Conservation (phyloP, 2,888 invertebrate species). For the Hypsopygia costalis region DNA sequence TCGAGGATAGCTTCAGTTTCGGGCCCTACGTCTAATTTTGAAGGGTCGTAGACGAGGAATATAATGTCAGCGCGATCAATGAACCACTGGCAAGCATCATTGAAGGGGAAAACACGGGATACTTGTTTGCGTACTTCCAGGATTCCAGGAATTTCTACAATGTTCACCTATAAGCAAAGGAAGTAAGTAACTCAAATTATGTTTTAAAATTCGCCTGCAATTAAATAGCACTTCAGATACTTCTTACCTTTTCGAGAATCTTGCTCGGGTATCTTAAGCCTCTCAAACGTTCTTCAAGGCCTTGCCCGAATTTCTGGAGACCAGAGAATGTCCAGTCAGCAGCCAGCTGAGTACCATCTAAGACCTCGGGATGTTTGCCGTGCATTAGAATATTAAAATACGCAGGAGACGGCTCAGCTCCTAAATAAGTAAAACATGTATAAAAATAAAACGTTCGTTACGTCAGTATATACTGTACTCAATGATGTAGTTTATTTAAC, state of each 20-base stretch:
- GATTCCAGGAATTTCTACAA: constrained; percentile 98
- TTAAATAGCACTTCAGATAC: constrained; percentile 13
- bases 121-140: constrained; percentile 96
- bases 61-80: constrained; percentile 97
- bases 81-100: constrained; percentile 98
- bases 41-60: constrained; percentile 96
- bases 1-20: constrained; percentile 97
- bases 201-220: background rate
- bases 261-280: constrained; percentile 91
- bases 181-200: background rate
- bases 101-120: constrained; percentile 95
- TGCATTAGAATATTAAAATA: constrained; percentile 95
- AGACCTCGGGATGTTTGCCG: constrained; percentile 90
- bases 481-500: too few relatives aligned
- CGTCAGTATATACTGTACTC: too few relatives aligned
- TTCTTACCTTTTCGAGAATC: constrained; percentile 90
- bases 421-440: constrained; percentile 59
- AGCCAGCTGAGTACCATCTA: constrained; percentile 96
- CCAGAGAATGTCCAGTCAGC: constrained; percentile 97
- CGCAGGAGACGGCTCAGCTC: constrained; percentile 96
- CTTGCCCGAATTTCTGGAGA: constrained; percentile 96
- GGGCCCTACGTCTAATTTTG: constrained; percentile 96
- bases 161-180: constrained; percentile 86
- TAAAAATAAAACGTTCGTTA: too few relatives aligned
- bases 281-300: constrained; percentile 91